Percentiles rank a stretch among this genome's conserved stretches.
phyloP scores from a whole-genome alignment of 2,113 vertebrate species.

The Rhynchopsitta pachyrhyncha region DNA sequence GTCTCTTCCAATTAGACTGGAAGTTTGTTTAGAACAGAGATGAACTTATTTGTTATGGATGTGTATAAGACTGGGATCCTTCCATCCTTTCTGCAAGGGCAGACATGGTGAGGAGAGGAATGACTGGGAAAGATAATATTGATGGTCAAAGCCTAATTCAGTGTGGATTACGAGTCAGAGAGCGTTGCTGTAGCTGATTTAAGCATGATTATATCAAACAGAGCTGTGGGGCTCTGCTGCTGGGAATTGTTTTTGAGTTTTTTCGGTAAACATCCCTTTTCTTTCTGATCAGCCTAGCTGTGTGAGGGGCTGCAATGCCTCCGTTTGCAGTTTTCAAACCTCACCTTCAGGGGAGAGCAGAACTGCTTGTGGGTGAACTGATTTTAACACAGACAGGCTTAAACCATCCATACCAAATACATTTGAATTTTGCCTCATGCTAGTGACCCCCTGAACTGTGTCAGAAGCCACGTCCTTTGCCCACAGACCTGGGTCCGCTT shows the following conservation, averaged over 20 bases:
- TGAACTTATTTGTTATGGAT: neutral
- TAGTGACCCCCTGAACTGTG: neutral
- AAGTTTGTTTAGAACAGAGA: neutral
- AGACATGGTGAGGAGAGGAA: neutral
- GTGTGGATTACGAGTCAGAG: neutral
- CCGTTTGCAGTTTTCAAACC: neutral
- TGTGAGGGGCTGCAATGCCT: neutral
- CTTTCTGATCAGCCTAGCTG: neutral
- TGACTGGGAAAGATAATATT: neutral
- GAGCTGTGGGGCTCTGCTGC: neutral
- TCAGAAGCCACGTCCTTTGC: neutral
- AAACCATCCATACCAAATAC: neutral
- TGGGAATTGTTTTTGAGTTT: neutral
- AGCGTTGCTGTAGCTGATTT: neutral
- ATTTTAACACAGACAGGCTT: neutral
- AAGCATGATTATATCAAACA: neutral
- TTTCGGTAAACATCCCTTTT: neutral
- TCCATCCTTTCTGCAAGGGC: neutral
- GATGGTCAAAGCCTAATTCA: neutral
- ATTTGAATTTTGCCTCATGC: neutral
- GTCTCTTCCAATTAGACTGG: neutral
- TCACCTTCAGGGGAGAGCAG: neutral
- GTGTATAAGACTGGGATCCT: neutral
- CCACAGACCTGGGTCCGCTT: neutral
- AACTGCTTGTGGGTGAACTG: neutral